Percentiles rank a stretch among this genome's conserved stretches.
phyloP scores from a whole-genome alignment of 2,888 invertebrate species.

The Tupiocoris notatus region DNA sequence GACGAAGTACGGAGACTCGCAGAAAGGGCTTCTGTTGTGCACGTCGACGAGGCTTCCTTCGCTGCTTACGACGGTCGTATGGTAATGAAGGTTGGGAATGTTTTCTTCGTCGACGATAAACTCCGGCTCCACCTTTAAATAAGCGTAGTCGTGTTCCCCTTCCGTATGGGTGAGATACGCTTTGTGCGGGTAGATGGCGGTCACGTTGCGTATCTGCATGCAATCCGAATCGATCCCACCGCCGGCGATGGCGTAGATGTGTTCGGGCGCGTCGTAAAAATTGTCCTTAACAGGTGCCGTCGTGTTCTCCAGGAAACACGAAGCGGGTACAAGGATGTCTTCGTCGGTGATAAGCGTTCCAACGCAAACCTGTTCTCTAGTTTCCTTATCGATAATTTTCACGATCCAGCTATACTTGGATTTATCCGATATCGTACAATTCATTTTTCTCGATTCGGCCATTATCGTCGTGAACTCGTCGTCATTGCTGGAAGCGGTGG shows the following conservation, averaged over 20 bases:
- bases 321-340: slow-evolving; percentile 22
- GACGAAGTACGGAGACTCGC: slow-evolving; percentile 30
- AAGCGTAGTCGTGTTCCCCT: slow-evolving; percentile 27
- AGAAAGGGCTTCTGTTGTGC: slow-evolving; percentile 32
- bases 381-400: slow-evolving; percentile 20
- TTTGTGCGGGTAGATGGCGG: slow-evolving; percentile 28
- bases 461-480: neutral
- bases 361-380: slow-evolving; percentile 25
- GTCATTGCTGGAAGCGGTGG: no score
- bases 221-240: slow-evolving; percentile 19
- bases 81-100: slow-evolving; percentile 21
- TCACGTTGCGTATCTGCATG: slow-evolving; percentile 21
- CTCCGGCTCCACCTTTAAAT: slow-evolving; percentile 11
- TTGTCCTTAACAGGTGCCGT: neutral
- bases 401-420: slow-evolving; percentile 28
- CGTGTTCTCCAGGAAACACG: slow-evolving; percentile 34
- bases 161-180: slow-evolving; percentile 14
- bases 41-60: slow-evolving; percentile 28
- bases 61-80: slow-evolving; percentile 30
- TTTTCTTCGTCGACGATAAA: slow-evolving; percentile 31
- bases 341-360: slow-evolving; percentile 30
- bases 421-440: slow-evolving; percentile 8
- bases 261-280: neutral
- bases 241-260: slow-evolving; percentile 14
- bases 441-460: neutral